A percentile compares a stretch with the other conserved stretches of the same genome.
phyloP scores from a whole-genome alignment of 2,797 vertebrate genomes.

The Microcaecilia unicolor region DNA sequence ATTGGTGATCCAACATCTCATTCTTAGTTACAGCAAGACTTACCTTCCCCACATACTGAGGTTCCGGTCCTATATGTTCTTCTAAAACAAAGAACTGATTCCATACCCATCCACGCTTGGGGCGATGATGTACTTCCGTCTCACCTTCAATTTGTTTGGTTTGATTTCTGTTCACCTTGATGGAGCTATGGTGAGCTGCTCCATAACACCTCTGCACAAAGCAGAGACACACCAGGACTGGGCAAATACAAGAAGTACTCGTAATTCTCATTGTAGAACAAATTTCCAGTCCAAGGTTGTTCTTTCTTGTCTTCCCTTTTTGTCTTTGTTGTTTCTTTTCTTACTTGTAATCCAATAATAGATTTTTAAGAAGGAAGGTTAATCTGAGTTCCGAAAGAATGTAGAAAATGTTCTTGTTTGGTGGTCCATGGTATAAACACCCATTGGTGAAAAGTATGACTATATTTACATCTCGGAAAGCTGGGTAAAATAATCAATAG shows the following conservation, averaged over 20 bases:
- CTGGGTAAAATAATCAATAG: conserved; percentile 11
- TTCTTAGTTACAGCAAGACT: neutral
- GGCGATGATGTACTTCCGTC: conserved; percentile 93
- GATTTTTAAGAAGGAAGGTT: conserved; percentile 32
- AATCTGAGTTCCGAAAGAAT: conserved; percentile 54
- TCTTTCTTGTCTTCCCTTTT: conserved; percentile 31
- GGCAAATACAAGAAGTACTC: conserved; percentile 81
- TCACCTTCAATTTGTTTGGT: conserved; percentile 77
- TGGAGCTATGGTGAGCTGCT: conserved; percentile 66
- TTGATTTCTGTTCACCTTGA: conserved; percentile 75
- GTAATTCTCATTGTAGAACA: conserved; percentile 86
- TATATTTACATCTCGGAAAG: conserved; percentile 79
- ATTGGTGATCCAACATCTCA: no score
- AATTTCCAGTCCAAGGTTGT: conserved; percentile 36
- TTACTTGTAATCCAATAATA: conserved; percentile 46
- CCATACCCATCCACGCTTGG: conserved; percentile 98
- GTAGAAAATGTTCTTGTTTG: conserved; percentile 59
- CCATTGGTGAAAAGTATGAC: conserved; percentile 36
- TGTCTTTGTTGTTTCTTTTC: conserved; percentile 29
- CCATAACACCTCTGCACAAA: conserved; percentile 84
- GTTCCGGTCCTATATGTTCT: conserved; percentile 94
- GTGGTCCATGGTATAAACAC: conserved; percentile 67
- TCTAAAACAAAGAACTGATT: conserved; percentile 99
- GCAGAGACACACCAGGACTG: conserved; percentile 92
- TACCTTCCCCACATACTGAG: conserved; percentile 97